Evolutionary conservation across 92 coral and sea anemone genomes (phyloP), one percentile per base, ranked within the genome.

Genomic region (Actinernus sp.): DNA sequence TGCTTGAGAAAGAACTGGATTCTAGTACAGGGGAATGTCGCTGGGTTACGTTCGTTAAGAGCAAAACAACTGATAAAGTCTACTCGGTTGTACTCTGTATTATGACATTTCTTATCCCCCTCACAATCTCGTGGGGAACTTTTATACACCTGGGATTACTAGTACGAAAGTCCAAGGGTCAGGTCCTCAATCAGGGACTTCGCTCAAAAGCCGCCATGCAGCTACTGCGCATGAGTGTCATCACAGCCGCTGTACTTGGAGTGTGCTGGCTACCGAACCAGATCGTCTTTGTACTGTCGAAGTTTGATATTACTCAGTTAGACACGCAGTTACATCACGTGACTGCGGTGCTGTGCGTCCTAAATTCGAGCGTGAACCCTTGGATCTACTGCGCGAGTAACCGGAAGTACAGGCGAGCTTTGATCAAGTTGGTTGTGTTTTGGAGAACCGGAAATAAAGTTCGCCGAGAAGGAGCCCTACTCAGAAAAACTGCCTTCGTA

Each of bases 261-360:
- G 49, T 76, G 23, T 88, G 97, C 23, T 92, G 97, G 97, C 53
- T 92, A 50, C 97, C 95, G 0, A 86, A 88, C 68, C 97, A 92
- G 63, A 14, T 92, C 0, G 88, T 61, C 65, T 92, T 81, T 43
- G 66, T 78, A 12, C 43, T 84, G 55, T 70, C 90, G 3, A 33
- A 78, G 14, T 73, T 49, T 28, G 77, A 61, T 8, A 55, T 88
- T 31, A 70, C 63, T 0, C 43, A 49, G 28, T 58, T 88, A 0
- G 92, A 78, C 45, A 79, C 92, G 1, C 83, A 86, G 5, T 54
- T 76, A 11, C 95, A 88, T 40, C 78, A 84, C 54, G 51, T 79
- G 9, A 82, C 93, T 6, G 84, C 70, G 23, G 78, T 88, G 3
- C 61, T 92, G 6, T 87, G 89, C 3, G 79, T 92, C 80, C 73